Conservation (phyloP, 2,888 invertebrate genomes). For the Podabrus alpinus region DNA sequence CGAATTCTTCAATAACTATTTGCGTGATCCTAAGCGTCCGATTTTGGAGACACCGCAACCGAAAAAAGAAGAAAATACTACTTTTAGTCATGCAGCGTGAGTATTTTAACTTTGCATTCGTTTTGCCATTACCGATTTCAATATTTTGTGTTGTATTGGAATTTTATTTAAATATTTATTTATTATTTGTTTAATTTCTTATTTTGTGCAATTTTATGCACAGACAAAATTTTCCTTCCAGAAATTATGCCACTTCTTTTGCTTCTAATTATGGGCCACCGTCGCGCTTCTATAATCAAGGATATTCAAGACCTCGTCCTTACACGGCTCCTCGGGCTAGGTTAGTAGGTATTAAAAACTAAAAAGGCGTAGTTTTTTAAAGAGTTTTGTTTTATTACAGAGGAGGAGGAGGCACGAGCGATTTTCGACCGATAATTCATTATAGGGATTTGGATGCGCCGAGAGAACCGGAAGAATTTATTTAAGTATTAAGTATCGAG, state of each 20-base stretch:
- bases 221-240: slow-evolving; percentile 29
- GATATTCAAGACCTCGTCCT: slow-evolving; percentile 41
- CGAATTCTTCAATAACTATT: slow-evolving; percentile 96
- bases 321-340: slow-evolving; percentile 45
- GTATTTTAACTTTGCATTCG: not conserved
- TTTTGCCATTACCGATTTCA: not conserved
- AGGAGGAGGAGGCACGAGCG: slow-evolving; percentile 68
- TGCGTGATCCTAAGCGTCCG: slow-evolving; percentile 91
- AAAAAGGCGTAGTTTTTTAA: not conserved
- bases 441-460: slow-evolving; percentile 93
- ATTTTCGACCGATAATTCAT: slow-evolving; percentile 88
- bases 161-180: not conserved
- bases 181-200: slow-evolving; percentile 3
- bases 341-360: slow-evolving; percentile 28
- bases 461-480: slow-evolving; percentile 86
- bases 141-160: not conserved
- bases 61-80: slow-evolving; percentile 56
- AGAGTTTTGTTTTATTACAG: slow-evolving; percentile 55
- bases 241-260: slow-evolving; percentile 51
- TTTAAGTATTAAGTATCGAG: slow-evolving; percentile 57
- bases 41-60: slow-evolving; percentile 83
- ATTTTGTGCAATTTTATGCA: slow-evolving; percentile 11
- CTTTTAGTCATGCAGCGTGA: slow-evolving; percentile 52
- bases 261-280: slow-evolving; percentile 53
- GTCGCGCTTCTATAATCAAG: slow-evolving; percentile 60